Evolutionary conservation across 2,888 invertebrate species (phyloP).

Genomic region (Callyntrura guangdongensis): DNA sequence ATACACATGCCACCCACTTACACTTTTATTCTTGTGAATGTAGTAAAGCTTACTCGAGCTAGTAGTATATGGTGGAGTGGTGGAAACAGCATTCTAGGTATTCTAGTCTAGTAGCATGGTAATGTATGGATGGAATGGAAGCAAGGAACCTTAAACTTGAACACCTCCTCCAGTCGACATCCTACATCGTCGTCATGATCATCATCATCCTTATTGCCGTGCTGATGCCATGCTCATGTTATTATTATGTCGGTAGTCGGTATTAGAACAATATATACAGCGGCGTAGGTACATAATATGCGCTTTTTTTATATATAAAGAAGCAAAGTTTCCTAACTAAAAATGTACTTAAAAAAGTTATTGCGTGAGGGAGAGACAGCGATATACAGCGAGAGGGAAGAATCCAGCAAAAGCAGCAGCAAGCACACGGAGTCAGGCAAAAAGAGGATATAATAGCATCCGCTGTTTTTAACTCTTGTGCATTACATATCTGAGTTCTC

Average conservation of each 20-base stretch:
- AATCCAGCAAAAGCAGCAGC: slow-evolving; percentile 61
- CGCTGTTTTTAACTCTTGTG: slow-evolving; percentile 67
- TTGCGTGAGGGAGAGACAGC: slow-evolving; percentile 29
- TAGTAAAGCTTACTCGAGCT: background rate
- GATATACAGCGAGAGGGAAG: slow-evolving; percentile 10
- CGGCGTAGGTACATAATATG: background rate
- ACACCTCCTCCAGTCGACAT: slow-evolving; percentile 83
- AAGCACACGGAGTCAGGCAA: slow-evolving; percentile 19
- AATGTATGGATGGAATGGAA: slow-evolving; percentile 61
- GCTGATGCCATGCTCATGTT: slow-evolving; percentile 22
- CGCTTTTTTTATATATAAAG: background rate
- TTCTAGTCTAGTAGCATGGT: background rate
- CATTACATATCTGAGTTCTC: slow-evolving; percentile 58
- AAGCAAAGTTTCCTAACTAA: background rate
- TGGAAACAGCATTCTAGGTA: background rate
- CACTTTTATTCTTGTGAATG: slow-evolving; percentile 61
- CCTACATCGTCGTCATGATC: slow-evolving; percentile 71
- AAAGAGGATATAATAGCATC: slow-evolving; percentile 75
- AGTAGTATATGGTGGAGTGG: background rate
- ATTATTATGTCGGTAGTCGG: slow-evolving; percentile 14
- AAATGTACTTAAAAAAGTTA: slow-evolving; percentile 43
- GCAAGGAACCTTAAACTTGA: slow-evolving; percentile 83
- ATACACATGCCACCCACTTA: slow-evolving; percentile 47
- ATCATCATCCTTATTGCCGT: slow-evolving; percentile 15
- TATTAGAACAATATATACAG: background rate